A percentile compares a stretch with the other conserved stretches of the same genome.
These are phyloP conservation scores for Amblyornis subalaris DNA, from an alignment of 2,113 vertebrate genomes.

Conservation along the genomic window DNA sequence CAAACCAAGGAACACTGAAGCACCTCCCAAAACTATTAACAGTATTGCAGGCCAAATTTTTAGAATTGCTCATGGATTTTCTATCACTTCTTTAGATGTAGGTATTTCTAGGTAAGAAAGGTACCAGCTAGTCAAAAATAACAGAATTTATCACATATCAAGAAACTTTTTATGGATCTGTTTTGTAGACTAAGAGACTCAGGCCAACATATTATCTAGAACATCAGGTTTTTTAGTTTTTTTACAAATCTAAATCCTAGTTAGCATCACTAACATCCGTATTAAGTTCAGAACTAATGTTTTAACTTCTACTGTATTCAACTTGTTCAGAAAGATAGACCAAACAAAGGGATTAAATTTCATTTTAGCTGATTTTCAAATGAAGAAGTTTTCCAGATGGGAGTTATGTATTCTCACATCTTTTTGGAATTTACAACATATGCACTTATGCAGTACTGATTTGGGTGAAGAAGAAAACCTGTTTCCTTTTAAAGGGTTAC, in stretches of 20 bases:
- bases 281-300: neutral
- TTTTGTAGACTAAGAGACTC: neutral
- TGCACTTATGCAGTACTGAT: neutral
- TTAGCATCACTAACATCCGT: neutral
- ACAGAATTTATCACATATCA: neutral
- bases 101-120: neutral
- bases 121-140: neutral
- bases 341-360: neutral
- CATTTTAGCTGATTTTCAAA: neutral
- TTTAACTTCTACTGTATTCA: neutral
- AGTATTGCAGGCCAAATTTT: neutral
- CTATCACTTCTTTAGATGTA: neutral
- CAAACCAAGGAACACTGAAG: neutral
- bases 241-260: neutral
- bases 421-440: neutral
- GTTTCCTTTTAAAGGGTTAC: neutral
- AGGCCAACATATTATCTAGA: neutral
- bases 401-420: neutral
- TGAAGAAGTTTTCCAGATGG: neutral
- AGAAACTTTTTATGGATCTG: neutral
- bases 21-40: neutral
- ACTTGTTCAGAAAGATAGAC: neutral
- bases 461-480: neutral
- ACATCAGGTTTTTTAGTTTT: rapidly evolving
- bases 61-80: neutral